Evolutionary conservation across 2,888 invertebrate genomes (phyloP).

Genomic region (Pecten maximus): DNA sequence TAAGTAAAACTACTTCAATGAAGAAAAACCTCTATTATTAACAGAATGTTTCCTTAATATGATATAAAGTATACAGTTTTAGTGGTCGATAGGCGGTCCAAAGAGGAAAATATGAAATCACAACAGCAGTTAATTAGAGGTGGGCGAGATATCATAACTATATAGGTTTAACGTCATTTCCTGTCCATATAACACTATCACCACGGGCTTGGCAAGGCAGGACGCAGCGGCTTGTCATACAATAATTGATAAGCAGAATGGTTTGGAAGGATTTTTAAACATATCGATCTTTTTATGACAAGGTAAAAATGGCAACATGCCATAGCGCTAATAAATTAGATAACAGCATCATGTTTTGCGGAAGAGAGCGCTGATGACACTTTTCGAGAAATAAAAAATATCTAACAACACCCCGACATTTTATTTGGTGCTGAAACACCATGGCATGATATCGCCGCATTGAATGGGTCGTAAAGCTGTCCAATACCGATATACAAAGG

Average conservation of each 20-base stretch:
- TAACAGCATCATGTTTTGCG: not conserved
- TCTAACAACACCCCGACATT: not conserved
- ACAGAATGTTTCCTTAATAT: no score
- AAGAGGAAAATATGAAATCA: not conserved
- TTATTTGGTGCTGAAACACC: not conserved
- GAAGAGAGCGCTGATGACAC: not conserved
- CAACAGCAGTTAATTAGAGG: not conserved
- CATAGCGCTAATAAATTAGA: not conserved
- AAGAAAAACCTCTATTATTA: not conserved
- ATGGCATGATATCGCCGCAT: not conserved
- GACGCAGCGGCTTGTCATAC: not conserved
- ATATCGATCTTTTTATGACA: not conserved
- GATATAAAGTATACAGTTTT: no score
- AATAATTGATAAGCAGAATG: slow-evolving; percentile 22
- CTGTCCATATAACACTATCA: not conserved
- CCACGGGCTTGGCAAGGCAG: not conserved
- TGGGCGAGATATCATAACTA: not conserved
- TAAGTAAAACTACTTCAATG: not conserved
- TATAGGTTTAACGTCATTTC: not conserved
- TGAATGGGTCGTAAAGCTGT: not conserved
- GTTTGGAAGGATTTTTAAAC: not conserved
- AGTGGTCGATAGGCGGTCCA: not conserved
- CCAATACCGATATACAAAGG: not conserved
- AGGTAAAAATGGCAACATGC: not conserved
- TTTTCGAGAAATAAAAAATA: not conserved